Evolutionary conservation across 2,113 vertebrate genomes (phyloP), one percentile per base, ranked within the genome.

Genomic region (Psephotus haematonotus): DNA sequence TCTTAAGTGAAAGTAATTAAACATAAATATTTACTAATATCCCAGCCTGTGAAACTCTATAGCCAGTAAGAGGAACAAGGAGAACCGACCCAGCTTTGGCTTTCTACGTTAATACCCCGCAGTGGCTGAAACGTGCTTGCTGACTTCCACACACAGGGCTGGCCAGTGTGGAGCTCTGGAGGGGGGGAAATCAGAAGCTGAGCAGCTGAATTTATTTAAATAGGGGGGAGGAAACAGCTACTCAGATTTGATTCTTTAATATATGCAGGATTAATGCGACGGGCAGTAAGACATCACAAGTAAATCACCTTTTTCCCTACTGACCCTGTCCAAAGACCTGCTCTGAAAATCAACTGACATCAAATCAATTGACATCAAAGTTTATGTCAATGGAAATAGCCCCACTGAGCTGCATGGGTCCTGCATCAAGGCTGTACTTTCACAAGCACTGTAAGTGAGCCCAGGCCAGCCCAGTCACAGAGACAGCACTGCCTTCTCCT

Each of bases 1-100:
- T 82, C 94, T 96, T 96, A 95, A 97, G 76, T 82, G 95, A 95
- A 95, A 78, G 88, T 91, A 97, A 96, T 97, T 97, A 95, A 95
- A 95, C 71, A 81, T 94, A 97, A 96, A 96, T 94, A 97, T 96
- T 97, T 97, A 96, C 95, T 88, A 97, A 97, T 92, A 94, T 90
- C 87, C 72, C 77, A 86, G 86, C 33, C 93, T 95, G 84, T 95
- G 95, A 95, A 95, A 95, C 44, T 84, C 91, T 96, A 97, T 95
- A 94, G 89, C 81, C 82, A 71, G 49, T 49, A 82, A 77, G 47
- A 94, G 62, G 75, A 95, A 63, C 85, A 84, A 93, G 94, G 52
- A 94, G 59, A 88, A 90, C 69, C 24, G 11, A 63, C 47, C 25
- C 62, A 62, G 63, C 8, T 0, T 67, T 76, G 65, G 53, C 76